Conservation (phyloP, 2,888 invertebrate genomes). For the Lepidochitona cinerea region DNA sequence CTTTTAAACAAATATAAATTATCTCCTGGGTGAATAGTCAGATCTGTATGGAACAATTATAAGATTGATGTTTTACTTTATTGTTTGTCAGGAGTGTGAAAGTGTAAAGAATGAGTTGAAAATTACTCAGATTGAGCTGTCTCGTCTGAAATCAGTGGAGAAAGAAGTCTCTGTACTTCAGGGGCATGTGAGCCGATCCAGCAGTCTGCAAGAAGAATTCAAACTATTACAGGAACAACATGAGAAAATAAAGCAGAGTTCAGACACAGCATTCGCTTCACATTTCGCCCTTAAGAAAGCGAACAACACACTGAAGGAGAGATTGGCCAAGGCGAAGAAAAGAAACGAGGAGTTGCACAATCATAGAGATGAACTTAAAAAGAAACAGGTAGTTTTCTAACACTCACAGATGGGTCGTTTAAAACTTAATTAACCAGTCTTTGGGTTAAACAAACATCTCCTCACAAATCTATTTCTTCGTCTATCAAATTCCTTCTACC, state of each 20-base stretch:
- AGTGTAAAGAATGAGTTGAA: neutral
- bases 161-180: neutral
- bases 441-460: no score
- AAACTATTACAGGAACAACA: constrained; percentile 39
- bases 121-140: neutral
- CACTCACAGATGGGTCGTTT: no score
- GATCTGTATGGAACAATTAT: no score
- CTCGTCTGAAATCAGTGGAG: neutral
- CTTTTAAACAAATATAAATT: no score
- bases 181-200: neutral
- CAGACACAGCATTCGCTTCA: constrained; percentile 23
- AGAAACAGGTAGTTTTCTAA: constrained; percentile 30
- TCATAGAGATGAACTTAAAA: constrained; percentile 27
- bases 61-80: no score
- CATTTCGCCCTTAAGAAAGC: constrained; percentile 26
- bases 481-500: no score
- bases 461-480: no score
- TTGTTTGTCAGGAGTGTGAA: neutral
- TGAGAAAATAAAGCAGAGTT: constrained; percentile 22
- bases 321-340: constrained; percentile 35
- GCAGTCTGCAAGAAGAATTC: neutral
- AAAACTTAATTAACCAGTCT: no score
- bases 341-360: constrained; percentile 28
- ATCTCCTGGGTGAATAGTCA: no score
- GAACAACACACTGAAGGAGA: constrained; percentile 39